phyloP scores from a whole-genome alignment of 2,888 invertebrate genomes.

The Brassicogethes aeneus region DNA sequence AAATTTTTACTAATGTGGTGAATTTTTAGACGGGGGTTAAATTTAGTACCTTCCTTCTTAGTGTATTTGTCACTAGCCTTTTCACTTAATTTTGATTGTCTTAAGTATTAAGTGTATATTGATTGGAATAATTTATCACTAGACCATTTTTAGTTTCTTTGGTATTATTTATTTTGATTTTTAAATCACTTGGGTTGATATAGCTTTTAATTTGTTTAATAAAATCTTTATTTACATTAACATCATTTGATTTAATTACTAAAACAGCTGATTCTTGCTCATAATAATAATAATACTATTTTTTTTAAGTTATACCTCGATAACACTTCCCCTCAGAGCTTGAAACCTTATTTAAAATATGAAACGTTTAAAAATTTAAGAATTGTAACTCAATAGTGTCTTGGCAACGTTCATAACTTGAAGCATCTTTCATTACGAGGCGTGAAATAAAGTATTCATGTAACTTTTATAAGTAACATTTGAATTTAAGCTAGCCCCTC shows the following conservation, averaged over 20 bases:
- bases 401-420: too few species aligned
- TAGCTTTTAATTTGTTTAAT: background rate
- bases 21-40: background rate
- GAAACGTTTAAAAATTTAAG: too few species aligned
- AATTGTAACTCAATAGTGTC: too few species aligned
- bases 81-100: background rate
- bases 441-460: too few species aligned
- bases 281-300: too few species aligned
- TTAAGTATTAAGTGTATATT: background rate
- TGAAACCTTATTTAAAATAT: too few species aligned
- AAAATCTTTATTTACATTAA: background rate
- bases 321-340: too few species aligned
- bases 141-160: background rate
- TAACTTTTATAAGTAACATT: too few species aligned
- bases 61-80: too few species aligned
- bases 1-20: background rate
- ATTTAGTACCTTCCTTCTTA: background rate
- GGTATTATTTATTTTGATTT: slow-evolving; percentile 1
- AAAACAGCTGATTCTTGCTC: background rate
- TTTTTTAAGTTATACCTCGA: too few species aligned
- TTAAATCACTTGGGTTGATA: background rate
- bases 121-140: background rate
- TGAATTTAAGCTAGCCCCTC: too few species aligned
- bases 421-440: too few species aligned
- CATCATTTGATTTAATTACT: background rate